A percentile compares a stretch with the other conserved stretches of the same genome.
Evolutionary conservation across 2,797 vertebrate species (phyloP).

Genomic region (Scolopax bukidnonensis): DNA sequence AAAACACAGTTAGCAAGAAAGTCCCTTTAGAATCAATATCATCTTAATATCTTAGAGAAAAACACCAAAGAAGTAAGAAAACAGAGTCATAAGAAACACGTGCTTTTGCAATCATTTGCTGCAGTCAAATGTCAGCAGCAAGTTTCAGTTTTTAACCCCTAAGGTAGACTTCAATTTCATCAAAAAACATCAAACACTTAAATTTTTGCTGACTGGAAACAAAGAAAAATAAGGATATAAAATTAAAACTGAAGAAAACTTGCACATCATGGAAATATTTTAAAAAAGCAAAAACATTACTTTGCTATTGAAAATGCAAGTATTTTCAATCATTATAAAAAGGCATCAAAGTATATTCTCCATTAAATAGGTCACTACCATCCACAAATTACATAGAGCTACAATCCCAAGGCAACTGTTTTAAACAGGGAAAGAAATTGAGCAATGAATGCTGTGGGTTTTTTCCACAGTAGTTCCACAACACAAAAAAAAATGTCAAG

Average conservation of each 20-base stretch:
- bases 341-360: not conserved
- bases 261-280: not conserved
- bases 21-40: not conserved
- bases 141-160: not conserved
- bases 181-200: not conserved
- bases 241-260: not conserved
- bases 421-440: not conserved
- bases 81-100: not conserved
- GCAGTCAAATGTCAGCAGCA: not conserved
- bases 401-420: not conserved
- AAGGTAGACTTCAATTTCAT: not conserved
- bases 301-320: not conserved
- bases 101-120: not conserved
- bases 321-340: not conserved
- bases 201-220: not conserved
- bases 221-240: not conserved
- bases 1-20: not conserved
- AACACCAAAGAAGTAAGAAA: not conserved
- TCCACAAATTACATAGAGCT: not conserved
- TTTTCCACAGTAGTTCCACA: not conserved
- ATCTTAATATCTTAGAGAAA: not conserved
- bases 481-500: not conserved
- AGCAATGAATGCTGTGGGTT: not conserved
- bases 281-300: not conserved
- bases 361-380: not conserved